Conservation (phyloP, 2,797 vertebrate genomes). For the Cyprinella venusta region DNA sequence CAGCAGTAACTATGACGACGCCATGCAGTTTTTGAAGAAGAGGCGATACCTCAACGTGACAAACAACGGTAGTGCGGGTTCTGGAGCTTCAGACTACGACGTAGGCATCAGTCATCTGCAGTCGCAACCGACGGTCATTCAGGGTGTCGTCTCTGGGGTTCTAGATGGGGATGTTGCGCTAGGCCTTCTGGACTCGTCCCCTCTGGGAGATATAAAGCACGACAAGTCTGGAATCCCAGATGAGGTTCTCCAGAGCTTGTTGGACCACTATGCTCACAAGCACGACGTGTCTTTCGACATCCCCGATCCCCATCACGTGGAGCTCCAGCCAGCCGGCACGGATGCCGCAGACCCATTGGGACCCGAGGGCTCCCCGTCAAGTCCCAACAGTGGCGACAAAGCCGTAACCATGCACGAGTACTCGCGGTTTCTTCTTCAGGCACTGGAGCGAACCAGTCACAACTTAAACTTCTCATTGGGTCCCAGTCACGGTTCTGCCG, state of each 20-base stretch:
- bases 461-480: slow-evolving; percentile 87
- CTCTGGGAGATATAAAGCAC: slow-evolving; percentile 85
- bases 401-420: slow-evolving; percentile 93
- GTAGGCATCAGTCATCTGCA: slow-evolving; percentile 85
- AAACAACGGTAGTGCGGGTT: slow-evolving; percentile 68
- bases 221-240: slow-evolving; percentile 96
- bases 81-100: slow-evolving; percentile 77
- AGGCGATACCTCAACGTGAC: slow-evolving; percentile 92
- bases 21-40: slow-evolving; percentile 99
- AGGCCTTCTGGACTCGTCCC: slow-evolving; percentile 84
- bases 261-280: slow-evolving; percentile 95
- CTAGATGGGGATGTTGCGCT: slow-evolving; percentile 86
- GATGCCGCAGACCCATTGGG: slow-evolving; percentile 78
- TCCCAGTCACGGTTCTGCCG: slow-evolving; percentile 67
- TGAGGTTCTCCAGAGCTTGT: slow-evolving; percentile 95
- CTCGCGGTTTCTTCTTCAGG: slow-evolving; percentile 98
- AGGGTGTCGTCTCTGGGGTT: slow-evolving; percentile 86
- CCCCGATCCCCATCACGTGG: slow-evolving; percentile 83
- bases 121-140: slow-evolving; percentile 88
- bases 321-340: slow-evolving; percentile 77
- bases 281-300: slow-evolving; percentile 72
- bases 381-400: slow-evolving; percentile 88
- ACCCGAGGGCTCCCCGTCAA: slow-evolving; percentile 79
- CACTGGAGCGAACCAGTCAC: slow-evolving; percentile 96
- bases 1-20: slow-evolving; percentile 93